phyloP scores from a whole-genome alignment of 1,140 invertebrate genomes.

The Ceratitis capitata region DNA sequence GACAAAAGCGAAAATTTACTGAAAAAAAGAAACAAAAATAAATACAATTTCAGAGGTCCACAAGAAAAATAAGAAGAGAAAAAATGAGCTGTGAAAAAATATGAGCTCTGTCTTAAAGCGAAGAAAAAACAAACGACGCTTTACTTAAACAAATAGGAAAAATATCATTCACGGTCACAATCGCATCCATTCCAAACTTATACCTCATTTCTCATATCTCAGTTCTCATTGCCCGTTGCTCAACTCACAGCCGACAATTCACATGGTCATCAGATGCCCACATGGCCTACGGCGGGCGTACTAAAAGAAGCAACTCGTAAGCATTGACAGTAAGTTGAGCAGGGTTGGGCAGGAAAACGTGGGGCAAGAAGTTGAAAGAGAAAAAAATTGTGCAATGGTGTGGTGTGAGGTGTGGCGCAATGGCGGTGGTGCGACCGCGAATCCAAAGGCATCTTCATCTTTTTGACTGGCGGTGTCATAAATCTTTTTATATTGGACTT shows the following conservation, averaged over 20 bases:
- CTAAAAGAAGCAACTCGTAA: slow-evolving; percentile 16
- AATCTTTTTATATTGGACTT: slow-evolving; percentile 64
- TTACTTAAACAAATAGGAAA: neutral
- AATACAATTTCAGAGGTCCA: neutral
- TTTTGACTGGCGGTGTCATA: slow-evolving; percentile 52
- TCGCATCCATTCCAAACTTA: neutral
- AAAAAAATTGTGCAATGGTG: too few species aligned
- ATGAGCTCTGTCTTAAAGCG: neutral
- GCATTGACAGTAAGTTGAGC: slow-evolving; percentile 19
- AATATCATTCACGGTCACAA: neutral
- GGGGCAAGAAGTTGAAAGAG: neutral
- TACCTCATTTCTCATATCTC: slow-evolving; percentile 7
- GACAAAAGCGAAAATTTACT: neutral
- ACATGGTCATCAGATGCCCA: slow-evolving; percentile 18
- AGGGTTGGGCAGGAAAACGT: slow-evolving; percentile 42
- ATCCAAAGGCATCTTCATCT: slow-evolving; percentile 33
- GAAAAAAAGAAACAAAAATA: too few species aligned
- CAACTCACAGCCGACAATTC: slow-evolving; percentile 6
- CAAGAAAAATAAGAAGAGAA: neutral
- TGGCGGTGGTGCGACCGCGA: slow-evolving; percentile 32
- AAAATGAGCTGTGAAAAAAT: neutral
- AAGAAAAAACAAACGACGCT: neutral
- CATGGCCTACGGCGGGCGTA: slow-evolving; percentile 2
- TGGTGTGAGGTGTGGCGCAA: neutral
- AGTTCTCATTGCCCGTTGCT: neutral